A percentile compares a stretch with the other conserved stretches of the same genome.
These are phyloP conservation scores for Hippocampus abdominalis DNA, from an alignment of 2,113 vertebrate genomes.

Conservation along the genomic window DNA sequence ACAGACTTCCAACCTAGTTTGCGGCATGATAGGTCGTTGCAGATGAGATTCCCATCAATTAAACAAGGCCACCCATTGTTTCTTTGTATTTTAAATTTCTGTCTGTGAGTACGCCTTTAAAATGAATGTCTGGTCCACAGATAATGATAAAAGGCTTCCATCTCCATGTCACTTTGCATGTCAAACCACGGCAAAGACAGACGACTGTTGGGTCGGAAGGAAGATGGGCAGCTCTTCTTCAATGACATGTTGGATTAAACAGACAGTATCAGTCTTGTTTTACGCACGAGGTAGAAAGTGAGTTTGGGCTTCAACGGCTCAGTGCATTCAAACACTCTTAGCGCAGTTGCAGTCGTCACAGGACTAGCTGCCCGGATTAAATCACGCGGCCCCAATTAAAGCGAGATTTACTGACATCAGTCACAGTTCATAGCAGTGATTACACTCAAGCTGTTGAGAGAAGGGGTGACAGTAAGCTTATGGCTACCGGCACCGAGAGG, in stretches of 20 bases:
- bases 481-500: constrained; percentile 45
- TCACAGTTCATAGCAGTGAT: constrained; percentile 64
- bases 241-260: constrained; percentile 61
- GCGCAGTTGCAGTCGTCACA: constrained; percentile 6
- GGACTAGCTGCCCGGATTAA: constrained; percentile 47
- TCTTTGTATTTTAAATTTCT: too few relatives aligned
- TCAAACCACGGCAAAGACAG: constrained; percentile 56
- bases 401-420: constrained; percentile 63
- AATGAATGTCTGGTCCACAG: constrained; percentile 23
- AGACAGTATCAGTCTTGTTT: constrained; percentile 45
- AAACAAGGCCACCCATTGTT: too few relatives aligned
- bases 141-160: constrained; percentile 43
- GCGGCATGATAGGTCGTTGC: too few relatives aligned
- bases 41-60: too few relatives aligned
- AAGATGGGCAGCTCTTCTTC: constrained; percentile 69
- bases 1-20: too few relatives aligned
- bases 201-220: constrained; percentile 64
- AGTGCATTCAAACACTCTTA: constrained; percentile 24
- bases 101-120: not conserved
- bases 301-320: constrained; percentile 18
- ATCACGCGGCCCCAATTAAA: constrained; percentile 61
- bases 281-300: constrained; percentile 27
- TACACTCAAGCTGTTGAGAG: constrained; percentile 61
- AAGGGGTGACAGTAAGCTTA: constrained; percentile 54
- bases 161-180: constrained; percentile 40